Conservation (phyloP, 2,888 invertebrate genomes). For the Neelides folsomi region DNA sequence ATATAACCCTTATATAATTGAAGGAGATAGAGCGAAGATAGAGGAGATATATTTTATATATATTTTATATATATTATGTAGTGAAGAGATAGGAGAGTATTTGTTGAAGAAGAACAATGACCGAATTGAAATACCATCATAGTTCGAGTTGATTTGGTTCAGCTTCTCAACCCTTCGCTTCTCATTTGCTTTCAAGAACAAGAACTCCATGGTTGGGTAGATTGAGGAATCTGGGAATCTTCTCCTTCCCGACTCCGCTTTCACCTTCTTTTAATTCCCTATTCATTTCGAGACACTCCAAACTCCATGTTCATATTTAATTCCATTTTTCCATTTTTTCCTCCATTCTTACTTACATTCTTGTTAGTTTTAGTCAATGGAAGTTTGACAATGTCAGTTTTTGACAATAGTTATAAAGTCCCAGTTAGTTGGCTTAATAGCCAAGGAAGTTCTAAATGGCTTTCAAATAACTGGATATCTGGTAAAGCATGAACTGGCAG, state of each 20-base stretch:
- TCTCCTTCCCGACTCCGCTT: constrained; percentile 1
- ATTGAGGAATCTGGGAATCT: background rate
- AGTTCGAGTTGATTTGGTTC: constrained; percentile 16
- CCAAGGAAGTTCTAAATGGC: too few species aligned
- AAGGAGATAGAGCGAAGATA: too few species aligned
- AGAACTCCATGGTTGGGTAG: constrained; percentile 9
- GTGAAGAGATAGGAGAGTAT: constrained; percentile 1
- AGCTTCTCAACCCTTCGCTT: constrained; percentile 12
- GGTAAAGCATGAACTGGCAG: too few species aligned
- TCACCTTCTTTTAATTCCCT: background rate
- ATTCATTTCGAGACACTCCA: background rate
- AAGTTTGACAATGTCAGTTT: too few species aligned
- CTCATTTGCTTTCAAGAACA: constrained; percentile 6
- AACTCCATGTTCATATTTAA: background rate
- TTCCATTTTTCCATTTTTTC: background rate
- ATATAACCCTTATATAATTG: too few species aligned
- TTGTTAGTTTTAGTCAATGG: too few species aligned
- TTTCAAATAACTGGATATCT: too few species aligned
- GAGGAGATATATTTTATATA: too few species aligned
- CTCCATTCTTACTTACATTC: too few species aligned
- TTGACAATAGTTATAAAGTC: too few species aligned
- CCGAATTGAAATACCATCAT: constrained; percentile 12
- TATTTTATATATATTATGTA: too few species aligned
- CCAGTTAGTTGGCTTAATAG: too few species aligned
- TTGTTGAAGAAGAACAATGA: constrained; percentile 3